A percentile compares a stretch with the other conserved stretches of the same genome.
These are phyloP conservation scores for Platypus cylindrus DNA, from an alignment of 2,888 invertebrate genomes.

Conservation along the genomic window DNA sequence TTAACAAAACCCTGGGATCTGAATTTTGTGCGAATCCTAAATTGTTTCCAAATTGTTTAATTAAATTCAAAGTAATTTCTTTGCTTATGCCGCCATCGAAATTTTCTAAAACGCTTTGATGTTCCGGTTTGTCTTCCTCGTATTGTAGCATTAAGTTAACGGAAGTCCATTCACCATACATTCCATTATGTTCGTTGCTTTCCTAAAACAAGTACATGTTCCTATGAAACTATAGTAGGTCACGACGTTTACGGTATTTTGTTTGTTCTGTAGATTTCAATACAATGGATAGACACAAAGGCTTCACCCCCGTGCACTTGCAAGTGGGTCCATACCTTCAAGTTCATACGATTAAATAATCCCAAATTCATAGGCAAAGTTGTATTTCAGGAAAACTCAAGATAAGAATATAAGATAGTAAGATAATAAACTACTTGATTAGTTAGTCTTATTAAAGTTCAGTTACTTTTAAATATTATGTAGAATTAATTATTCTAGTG, in stretches of 20 bases:
- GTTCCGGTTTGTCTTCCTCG: slow-evolving; percentile 46
- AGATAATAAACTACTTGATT: no score
- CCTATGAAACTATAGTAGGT: no score
- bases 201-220: slow-evolving; percentile 30
- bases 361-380: slow-evolving; percentile 66
- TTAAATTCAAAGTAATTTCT: slow-evolving; percentile 70
- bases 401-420: no score
- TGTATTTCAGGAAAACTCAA: no score
- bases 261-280: no score
- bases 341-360: slow-evolving; percentile 68
- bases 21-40: slow-evolving; percentile 64
- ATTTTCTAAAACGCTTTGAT: slow-evolving; percentile 65
- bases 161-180: slow-evolving; percentile 80
- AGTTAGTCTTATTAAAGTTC: no score
- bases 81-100: slow-evolving; percentile 60
- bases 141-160: slow-evolving; percentile 52
- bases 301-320: no score
- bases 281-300: no score
- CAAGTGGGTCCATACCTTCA: slow-evolving; percentile 48
- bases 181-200: slow-evolving; percentile 54
- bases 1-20: slow-evolving; percentile 70
- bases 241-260: no score
- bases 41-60: slow-evolving; percentile 60
- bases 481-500: no score
- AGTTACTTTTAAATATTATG: no score